These are phyloP conservation scores for Leucopsar rothschildi DNA, from an alignment of 2,113 vertebrate species.

Conservation along the genomic window DNA sequence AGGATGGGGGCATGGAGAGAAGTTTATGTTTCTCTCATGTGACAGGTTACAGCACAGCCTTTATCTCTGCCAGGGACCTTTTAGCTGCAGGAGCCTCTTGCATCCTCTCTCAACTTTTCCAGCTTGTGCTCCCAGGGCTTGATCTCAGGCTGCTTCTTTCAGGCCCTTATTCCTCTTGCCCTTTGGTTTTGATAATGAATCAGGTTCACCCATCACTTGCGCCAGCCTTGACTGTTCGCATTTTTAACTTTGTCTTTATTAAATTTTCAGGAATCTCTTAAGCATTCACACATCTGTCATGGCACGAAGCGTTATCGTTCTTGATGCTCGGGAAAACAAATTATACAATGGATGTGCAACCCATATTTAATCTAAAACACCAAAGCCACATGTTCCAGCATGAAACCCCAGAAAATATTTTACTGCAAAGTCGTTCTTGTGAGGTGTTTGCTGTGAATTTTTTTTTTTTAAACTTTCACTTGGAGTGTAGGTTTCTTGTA, in stretches of 20 bases:
- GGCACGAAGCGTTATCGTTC: not conserved
- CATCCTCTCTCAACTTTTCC: not conserved
- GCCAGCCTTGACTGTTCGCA: not conserved
- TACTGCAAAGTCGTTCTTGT: not conserved
- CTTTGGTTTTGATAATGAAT: not conserved
- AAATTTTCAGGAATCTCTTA: conserved; percentile 41
- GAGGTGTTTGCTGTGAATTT: not conserved
- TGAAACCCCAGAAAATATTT: not conserved
- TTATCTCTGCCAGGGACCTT: not conserved
- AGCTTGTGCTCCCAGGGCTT: not conserved
- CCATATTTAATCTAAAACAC: not conserved
- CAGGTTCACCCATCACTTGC: not conserved
- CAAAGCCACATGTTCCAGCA: not conserved
- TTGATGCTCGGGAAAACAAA: not conserved
- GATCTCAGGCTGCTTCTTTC: not conserved
- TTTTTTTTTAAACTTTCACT: not conserved
- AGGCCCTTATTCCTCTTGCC: not conserved
- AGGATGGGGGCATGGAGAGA: not conserved
- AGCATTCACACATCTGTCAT: conserved; percentile 12
- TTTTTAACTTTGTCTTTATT: conserved; percentile 39
- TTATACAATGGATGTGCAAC: not conserved
- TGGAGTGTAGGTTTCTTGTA: not conserved
- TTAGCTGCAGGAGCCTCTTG: not conserved
- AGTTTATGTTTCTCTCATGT: not conserved
- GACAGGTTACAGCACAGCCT: not conserved